Evolutionary conservation across 2,888 invertebrate species (phyloP), one percentile per base, ranked within the genome.

Genomic region (Drosophila maculinotata): DNA sequence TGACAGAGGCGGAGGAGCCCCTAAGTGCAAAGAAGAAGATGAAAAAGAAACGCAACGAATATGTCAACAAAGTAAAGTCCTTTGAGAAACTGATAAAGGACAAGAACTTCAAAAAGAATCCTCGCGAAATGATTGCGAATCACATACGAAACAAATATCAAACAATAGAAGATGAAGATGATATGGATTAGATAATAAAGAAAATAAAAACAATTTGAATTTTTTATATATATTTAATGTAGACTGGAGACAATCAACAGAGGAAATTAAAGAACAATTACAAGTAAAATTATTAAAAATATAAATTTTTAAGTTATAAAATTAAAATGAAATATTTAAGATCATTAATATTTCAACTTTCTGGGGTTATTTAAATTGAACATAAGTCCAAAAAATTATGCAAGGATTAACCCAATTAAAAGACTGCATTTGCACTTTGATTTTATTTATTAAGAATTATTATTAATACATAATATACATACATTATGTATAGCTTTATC

Each of bases 111-210:
- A 90, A 84, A 25, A 76, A 81, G 10, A 90, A 91, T 71, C 90
- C 91, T 6, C 82, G 90, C 1, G 89, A 89, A 42, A 69, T 84
- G 1, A 83, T 91, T 25, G 76, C 89, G 0, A 82, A 85, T 66
- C 90, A 90, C 35, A 79, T 91, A 48, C 83, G 89, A 75, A 89
- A 90, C 66, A 91, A 81, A 36, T 87, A 90, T 64, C 81, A 87
- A 6, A 49, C 78, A 9, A 66, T 83, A 67, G 70, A 73, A 1
- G 71, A 83, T 1, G 79, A 74, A 1, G 62, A 51, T 0, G 57
- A 60, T 1, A 9, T 63, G 26, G 59, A 44, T 4, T 38, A 67
- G 23, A 1, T 9, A 10, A n/a, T 17, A 20, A 44, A 30, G 1
- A 36, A n/a, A 58, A 56, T 30, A 20, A 2, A 12, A 44, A 42